Evolutionary conservation across 2,888 invertebrate genomes (phyloP).

Genomic region (Junonia oenone): DNA sequence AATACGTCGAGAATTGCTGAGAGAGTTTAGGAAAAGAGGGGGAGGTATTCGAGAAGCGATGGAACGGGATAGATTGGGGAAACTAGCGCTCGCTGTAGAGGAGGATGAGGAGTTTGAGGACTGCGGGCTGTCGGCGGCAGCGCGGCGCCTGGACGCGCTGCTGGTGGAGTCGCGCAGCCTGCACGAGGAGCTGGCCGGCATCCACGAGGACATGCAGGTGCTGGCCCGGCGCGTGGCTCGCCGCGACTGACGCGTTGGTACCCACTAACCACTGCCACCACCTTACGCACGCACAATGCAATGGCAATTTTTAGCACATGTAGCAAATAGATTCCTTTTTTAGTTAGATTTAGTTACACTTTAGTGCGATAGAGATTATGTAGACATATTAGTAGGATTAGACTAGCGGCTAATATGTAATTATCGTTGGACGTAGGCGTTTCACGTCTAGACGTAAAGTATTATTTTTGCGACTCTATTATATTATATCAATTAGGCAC

Average conservation of each 20-base stretch:
- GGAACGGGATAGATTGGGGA: conserved; percentile 63
- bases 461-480: too few relatives aligned
- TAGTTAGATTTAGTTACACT: not conserved
- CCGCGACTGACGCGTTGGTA: conserved; percentile 69
- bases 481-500: too few relatives aligned
- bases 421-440: too few relatives aligned
- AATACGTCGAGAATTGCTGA: conserved; percentile 41
- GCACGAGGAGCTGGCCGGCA: conserved; percentile 68
- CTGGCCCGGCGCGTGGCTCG: conserved; percentile 66
- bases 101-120: conserved; percentile 54
- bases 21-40: conserved; percentile 45
- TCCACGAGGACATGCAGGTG: conserved; percentile 76
- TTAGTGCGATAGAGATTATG: too few relatives aligned
- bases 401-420: too few relatives aligned
- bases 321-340: not conserved
- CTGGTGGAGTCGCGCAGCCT: conserved; percentile 66
- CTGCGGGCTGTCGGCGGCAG: conserved; percentile 53
- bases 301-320: not conserved
- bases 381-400: too few relatives aligned
- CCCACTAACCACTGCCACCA: conserved; percentile 42
- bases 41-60: conserved; percentile 50
- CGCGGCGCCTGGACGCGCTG: conserved; percentile 61
- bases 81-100: conserved; percentile 66
- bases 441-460: too few relatives aligned
- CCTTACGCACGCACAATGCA: conserved; percentile 18